Evolutionary conservation across 2,113 vertebrate genomes (phyloP).

Genomic region (Crotalus viridis): DNA sequence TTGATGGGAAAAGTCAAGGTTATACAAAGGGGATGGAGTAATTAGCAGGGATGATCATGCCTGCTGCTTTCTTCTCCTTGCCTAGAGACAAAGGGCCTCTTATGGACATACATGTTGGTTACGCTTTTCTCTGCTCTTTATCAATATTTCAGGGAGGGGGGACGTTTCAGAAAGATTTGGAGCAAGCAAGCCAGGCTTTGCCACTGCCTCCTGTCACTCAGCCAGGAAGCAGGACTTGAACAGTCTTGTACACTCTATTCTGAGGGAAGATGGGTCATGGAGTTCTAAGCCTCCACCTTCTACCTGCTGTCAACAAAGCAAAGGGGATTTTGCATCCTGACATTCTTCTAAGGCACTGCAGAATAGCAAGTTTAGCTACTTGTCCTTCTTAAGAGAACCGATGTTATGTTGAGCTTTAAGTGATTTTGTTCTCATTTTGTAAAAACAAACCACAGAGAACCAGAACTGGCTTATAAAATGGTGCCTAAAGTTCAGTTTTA

Average conservation of each 20-base stretch:
- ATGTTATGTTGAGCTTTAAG: not conserved
- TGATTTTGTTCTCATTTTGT: not conserved
- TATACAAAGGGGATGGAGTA: conserved; percentile 31
- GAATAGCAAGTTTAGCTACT: not conserved
- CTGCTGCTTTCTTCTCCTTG: conserved; percentile 3
- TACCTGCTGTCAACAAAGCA: not conserved
- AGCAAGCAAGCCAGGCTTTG: conserved; percentile 2
- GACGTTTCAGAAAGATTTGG: not conserved
- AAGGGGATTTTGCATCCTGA: not conserved
- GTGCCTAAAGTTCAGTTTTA: not conserved
- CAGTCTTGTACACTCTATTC: not conserved
- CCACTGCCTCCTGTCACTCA: not conserved
- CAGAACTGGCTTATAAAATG: not conserved
- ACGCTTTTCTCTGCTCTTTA: conserved; percentile 18
- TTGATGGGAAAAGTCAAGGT: conserved; percentile 35
- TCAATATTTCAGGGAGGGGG: not conserved
- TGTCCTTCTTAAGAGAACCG: no score
- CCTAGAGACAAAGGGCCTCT: conserved; percentile 19
- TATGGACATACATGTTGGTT: conserved; percentile 6
- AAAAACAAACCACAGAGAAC: not conserved
- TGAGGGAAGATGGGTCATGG: not conserved
- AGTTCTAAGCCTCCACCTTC: not conserved
- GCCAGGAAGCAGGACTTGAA: not conserved
- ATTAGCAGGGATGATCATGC: not conserved
- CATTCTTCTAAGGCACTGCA: not conserved